Evolutionary conservation across 2,888 invertebrate genomes (phyloP).

Genomic region (Arrhopalites spinosus): DNA sequence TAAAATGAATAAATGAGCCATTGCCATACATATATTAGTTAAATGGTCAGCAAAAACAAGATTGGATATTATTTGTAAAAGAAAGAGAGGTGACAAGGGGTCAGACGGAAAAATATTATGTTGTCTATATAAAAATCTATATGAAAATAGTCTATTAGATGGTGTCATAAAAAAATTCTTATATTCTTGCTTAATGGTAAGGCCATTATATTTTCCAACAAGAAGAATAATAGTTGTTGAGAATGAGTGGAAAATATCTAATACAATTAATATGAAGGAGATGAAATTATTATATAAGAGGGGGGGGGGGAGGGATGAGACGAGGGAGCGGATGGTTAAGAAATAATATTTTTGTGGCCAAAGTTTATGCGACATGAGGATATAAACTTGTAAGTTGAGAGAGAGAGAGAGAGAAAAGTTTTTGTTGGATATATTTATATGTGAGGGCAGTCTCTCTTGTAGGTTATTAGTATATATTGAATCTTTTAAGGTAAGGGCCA

Average conservation of each 20-base stretch:
- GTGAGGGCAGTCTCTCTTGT: no score
- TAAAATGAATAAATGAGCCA: no score
- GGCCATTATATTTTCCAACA: neutral
- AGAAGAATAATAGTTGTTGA: neutral
- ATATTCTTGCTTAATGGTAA: no score
- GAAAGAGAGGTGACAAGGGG: no score
- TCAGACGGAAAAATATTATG: no score
- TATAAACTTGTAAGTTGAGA: neutral
- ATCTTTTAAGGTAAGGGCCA: no score
- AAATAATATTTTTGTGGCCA: slow-evolving; percentile 12
- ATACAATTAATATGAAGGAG: neutral
- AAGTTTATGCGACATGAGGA: neutral
- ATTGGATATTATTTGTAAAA: no score
- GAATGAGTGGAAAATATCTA: neutral
- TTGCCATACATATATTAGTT: no score
- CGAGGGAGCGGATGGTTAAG: neutral
- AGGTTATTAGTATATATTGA: neutral
- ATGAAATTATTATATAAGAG: neutral
- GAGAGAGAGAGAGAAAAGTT: neutral
- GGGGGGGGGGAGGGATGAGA: neutral
- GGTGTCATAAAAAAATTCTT: no score
- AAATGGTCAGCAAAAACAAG: no score
- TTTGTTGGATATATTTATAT: neutral
- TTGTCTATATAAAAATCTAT: no score
- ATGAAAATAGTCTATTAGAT: no score